Evolutionary conservation across 1,140 invertebrate genomes (phyloP).

Genomic region (Schmidtea mediterranea): DNA sequence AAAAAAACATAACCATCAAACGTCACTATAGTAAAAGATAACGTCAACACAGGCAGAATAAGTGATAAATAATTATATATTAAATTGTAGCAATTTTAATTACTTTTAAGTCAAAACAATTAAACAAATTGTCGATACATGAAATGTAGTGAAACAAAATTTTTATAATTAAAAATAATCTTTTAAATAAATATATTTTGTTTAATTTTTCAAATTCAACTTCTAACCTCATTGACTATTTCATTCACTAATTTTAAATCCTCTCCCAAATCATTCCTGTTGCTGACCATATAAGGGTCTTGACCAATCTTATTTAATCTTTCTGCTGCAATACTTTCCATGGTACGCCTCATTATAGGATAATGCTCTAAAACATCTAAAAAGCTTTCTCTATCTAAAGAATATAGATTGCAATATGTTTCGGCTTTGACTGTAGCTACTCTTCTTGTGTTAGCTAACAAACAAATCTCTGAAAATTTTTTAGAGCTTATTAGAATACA

Average conservation of each 20-base stretch:
- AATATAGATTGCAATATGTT: constrained; percentile 94
- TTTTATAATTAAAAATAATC: no score
- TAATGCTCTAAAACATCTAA: constrained; percentile 85
- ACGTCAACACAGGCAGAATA: no score
- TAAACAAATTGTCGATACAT: no score
- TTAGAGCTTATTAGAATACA: no score
- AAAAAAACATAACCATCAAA: no score
- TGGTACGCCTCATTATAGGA: constrained; percentile 81
- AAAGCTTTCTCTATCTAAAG: constrained; percentile 83
- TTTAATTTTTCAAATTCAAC: no score
- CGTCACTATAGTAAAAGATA: no score
- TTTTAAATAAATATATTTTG: no score
- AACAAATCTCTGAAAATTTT: constrained; percentile 70
- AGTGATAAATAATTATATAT: no score
- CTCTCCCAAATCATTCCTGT: constrained; percentile 37
- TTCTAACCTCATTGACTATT: constrained; percentile 10
- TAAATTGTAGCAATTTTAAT: no score
- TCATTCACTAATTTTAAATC: constrained; percentile 22
- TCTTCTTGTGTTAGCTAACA: constrained; percentile 66
- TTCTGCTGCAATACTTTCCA: constrained; percentile 93
- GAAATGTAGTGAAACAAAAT: no score
- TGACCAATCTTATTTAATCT: constrained; percentile 90
- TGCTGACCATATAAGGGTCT: constrained; percentile 75
- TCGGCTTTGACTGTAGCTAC: constrained; percentile 82
- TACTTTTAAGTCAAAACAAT: no score